A percentile compares a stretch with the other conserved stretches of the same genome.
These are phyloP conservation scores for Bembecia ichneumoniformis DNA, from an alignment of 2,888 invertebrate species.

Conservation along the genomic window DNA sequence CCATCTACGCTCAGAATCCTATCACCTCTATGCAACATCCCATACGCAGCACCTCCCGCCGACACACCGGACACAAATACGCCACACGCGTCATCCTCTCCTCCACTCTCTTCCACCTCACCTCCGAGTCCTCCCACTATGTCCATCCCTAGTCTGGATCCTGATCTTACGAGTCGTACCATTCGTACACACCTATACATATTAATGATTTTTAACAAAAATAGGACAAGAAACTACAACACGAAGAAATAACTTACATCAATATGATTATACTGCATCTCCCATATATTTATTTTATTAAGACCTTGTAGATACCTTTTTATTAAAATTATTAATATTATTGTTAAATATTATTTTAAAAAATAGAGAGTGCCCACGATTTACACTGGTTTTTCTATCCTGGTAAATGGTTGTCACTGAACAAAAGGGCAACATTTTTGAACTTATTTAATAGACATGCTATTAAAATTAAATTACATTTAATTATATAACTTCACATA, in stretches of 20 bases:
- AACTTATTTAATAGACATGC: too few species aligned
- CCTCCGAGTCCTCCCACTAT: slow-evolving; percentile 65
- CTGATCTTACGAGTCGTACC: slow-evolving; percentile 60
- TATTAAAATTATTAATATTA: too few species aligned
- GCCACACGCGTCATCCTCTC: slow-evolving; percentile 57
- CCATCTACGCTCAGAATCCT: slow-evolving; percentile 83
- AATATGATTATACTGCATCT: not conserved
- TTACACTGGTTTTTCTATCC: too few species aligned
- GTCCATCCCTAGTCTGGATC: slow-evolving; percentile 67
- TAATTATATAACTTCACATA: too few species aligned
- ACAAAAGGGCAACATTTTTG: too few species aligned
- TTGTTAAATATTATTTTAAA: too few species aligned
- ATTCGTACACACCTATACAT: slow-evolving; percentile 54
- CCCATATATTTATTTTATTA: not conserved
- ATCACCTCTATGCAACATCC: slow-evolving; percentile 77
- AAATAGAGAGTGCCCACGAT: too few species aligned
- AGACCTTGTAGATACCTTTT: too few species aligned
- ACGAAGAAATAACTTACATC: not conserved
- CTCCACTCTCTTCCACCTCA: slow-evolving; percentile 36
- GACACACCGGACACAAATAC: slow-evolving; percentile 66
- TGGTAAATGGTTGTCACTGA: too few species aligned
- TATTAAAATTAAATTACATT: too few species aligned
- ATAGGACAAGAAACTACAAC: not conserved
- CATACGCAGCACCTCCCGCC: slow-evolving; percentile 55
- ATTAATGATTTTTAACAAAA: not conserved